Base-by-base conservation (phyloP, 2,797 vertebrate species). In the Myripristis murdjan region DNA sequence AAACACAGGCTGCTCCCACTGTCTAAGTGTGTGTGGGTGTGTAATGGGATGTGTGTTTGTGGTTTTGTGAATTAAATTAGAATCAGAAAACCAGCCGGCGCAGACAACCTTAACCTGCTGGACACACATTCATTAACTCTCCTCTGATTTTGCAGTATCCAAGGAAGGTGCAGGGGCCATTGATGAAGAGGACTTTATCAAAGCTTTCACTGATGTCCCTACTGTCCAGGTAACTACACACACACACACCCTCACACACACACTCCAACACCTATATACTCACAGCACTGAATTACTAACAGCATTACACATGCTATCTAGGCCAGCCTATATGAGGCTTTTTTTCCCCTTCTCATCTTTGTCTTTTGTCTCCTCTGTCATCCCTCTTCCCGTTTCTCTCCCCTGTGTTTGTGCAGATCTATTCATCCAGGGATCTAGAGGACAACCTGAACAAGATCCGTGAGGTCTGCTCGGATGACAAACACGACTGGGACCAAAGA, bases 401-500 rank as follows among this genome's bases (percentile, higher is more conserved):
- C 49, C 23, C 24, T 1, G 3, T 48, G 15, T 77, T 9, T 12
- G 5, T 75, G 10, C 77, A 99, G 98, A 99, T 99, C 74, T 98
- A 98, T 91, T 99, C 98, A 47, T 66, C 96, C 65, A 94, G 97
- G 79, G 98, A 99, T 90, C 96, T 99, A 71, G 98, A 99, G 93
- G 97, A 98, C 93, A 99, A 97, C 31, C 93, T 99, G 81, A 99
- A 99, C 88, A 99, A 99, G 93, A 98, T 99, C 91, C 96, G 98
- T 72, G 97, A 99, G 93, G 94, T 99, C 85, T 95, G 98, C 63
- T 99, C 98, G 2, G 98, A 99, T 83, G 98, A 99, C 92, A 99
- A 99, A 85, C 98, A 99, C 1, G 97, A 99, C 89, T 99, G 98
- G 98, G 97, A 99, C 94, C 97, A 99, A 79, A 96, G 98, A 92